Evolutionary conservation across 2,888 invertebrate species (phyloP), one percentile per base, ranked within the genome.

Genomic region (Actias luna): DNA sequence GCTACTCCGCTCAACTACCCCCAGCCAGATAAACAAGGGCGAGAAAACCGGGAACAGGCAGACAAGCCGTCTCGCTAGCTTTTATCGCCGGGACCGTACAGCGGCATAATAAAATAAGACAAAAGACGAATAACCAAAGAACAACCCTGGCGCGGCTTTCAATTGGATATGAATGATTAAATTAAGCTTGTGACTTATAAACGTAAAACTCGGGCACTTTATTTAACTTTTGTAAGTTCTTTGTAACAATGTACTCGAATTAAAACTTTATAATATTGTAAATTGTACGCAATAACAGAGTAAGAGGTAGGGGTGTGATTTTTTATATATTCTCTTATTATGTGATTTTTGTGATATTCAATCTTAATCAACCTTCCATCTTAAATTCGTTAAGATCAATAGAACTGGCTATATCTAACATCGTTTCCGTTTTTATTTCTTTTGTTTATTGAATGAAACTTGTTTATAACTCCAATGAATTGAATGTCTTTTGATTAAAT

Each of bases 61-160:
- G 92, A 92, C 92, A 92, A 88, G 88, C 90, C 90, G 92, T 92
- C 92, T 91, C 91, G 87, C 86, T 87, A 80, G 82, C 85, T 84
- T 85, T 85, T 85, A 83, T 83, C 80, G 82, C 82, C 78, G 77
- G 78, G 75, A 78, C 82, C 81, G 80, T 85, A 79, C 83, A 85
- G 85, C 83, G 78, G 78, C 75, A 79, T 87, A 84, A 87, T 88
- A 88, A 87, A 88, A 88, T 87, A 89, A 89, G 83, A 85, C 88
- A 88, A 88, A 88, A 89, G 85, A 84, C 79, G 82, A 80, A 85
- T 83, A 81, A 79, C 83, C 76, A 76, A 78, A 77, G 74, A 78
- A 81, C 76, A 73, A 76, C 70, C 65, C 69, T 71, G 69, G 73
- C 74, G 71, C 71, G 72, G 68, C 60, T 55, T 55, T 31, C 52